A percentile compares a stretch with the other conserved stretches of the same genome.
Evolutionary conservation across 2,888 invertebrate genomes (phyloP).

Genomic region (Sympetrum striolatum): DNA sequence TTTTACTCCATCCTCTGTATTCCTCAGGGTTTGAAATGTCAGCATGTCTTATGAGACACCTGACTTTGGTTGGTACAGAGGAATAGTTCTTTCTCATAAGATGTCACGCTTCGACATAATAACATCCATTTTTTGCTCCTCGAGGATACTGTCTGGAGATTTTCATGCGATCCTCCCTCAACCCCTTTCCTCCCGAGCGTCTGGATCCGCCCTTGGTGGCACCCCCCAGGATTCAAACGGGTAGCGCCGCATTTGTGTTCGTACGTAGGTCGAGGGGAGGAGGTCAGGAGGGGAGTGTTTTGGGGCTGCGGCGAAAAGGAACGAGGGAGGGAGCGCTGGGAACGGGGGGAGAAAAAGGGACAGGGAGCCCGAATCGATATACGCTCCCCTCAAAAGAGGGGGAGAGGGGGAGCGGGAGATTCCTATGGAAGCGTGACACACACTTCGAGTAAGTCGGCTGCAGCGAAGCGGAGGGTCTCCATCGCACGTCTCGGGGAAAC

Average conservation of each 20-base stretch:
- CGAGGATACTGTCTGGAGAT: too few species aligned
- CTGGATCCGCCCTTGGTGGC: not conserved
- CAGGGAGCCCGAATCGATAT: constrained; percentile 28
- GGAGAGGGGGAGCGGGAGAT: not conserved
- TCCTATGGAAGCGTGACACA: constrained; percentile 12
- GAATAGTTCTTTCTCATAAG: too few species aligned
- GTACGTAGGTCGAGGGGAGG: not conserved
- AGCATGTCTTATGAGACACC: too few species aligned
- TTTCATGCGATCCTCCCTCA: not conserved
- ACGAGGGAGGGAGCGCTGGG: not conserved
- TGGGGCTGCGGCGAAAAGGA: constrained; percentile 37
- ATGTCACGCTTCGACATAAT: too few species aligned
- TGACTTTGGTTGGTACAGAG: too few species aligned
- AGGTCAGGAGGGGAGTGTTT: constrained; percentile 21
- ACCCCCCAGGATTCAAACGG: not conserved
- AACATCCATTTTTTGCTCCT: too few species aligned
- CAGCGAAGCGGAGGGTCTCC: not conserved
- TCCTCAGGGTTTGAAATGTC: too few species aligned
- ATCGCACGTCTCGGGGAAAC: not conserved
- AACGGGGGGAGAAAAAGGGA: not conserved
- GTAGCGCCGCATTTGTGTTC: not conserved
- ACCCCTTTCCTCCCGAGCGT: too few species aligned
- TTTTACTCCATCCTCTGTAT: too few species aligned
- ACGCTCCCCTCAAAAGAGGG: constrained; percentile 4
- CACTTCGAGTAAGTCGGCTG: not conserved